Conservation (phyloP, 2,113 vertebrate genomes). For the Thamnaconus septentrionalis region DNA sequence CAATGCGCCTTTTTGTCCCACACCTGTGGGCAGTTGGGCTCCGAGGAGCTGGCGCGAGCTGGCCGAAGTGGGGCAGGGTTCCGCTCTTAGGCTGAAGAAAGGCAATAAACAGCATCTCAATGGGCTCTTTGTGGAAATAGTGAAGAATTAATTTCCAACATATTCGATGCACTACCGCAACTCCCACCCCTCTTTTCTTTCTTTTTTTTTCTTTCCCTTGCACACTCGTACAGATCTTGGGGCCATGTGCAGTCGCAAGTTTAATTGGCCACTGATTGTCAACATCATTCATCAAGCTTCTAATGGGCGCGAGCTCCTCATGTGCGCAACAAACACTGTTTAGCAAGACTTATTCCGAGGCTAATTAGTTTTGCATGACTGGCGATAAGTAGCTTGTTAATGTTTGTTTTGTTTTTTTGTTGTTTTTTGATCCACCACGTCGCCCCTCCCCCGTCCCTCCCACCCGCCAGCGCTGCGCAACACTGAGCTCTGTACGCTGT, state of each 20-base stretch:
- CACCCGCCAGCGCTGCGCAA: background rate
- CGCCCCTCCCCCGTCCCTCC: too few relatives aligned
- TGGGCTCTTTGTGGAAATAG: slow-evolving; percentile 40
- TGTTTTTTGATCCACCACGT: too few relatives aligned
- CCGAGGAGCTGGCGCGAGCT: slow-evolving; percentile 33
- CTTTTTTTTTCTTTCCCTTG: background rate
- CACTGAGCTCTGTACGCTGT: background rate
- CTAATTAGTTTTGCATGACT: slow-evolving; percentile 31
- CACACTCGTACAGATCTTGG: background rate
- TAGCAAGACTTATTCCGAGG: slow-evolving; percentile 17
- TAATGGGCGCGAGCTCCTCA: slow-evolving; percentile 7
- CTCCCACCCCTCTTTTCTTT: too few relatives aligned
- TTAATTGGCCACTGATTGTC: slow-evolving; percentile 20
- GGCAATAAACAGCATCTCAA: slow-evolving; percentile 38
- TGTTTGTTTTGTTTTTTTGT: background rate
- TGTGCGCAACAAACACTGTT: slow-evolving; percentile 12
- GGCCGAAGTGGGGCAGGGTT: slow-evolving; percentile 17
- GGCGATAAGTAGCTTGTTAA: slow-evolving; percentile 25
- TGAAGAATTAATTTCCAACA: slow-evolving; percentile 26
- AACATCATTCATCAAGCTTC: background rate
- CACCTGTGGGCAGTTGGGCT: slow-evolving; percentile 54
- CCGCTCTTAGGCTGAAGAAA: slow-evolving; percentile 20
- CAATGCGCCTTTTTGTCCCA: slow-evolving; percentile 57
- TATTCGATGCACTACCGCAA: background rate
- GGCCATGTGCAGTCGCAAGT: background rate